Percentiles rank a stretch among this genome's conserved stretches.
These are phyloP conservation scores for Malthinus flaveolus DNA, from an alignment of 2,888 invertebrate genomes.

Conservation along the genomic window DNA sequence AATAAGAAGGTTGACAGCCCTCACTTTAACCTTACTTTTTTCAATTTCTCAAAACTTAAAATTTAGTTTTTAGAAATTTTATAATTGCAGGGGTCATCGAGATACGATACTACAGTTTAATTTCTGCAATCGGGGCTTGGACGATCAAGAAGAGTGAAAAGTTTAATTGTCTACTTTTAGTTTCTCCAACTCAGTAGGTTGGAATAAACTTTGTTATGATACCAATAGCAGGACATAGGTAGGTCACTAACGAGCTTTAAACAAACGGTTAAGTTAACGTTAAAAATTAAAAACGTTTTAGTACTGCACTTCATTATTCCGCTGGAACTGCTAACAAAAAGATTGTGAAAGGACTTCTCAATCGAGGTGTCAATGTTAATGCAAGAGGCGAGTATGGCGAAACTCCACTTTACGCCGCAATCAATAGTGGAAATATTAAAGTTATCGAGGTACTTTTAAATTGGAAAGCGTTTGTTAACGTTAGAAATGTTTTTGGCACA, in stretches of 20 bases:
- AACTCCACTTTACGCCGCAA: background rate
- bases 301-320: background rate
- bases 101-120: slow-evolving; percentile 13
- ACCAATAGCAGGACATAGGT: no score
- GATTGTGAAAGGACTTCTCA: background rate
- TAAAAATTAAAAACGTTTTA: no score
- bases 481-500: background rate
- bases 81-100: no score
- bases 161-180: no score
- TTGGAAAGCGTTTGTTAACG: background rate
- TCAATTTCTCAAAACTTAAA: no score
- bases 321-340: background rate
- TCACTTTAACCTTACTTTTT: no score
- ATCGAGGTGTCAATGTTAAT: background rate
- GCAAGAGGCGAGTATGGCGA: background rate
- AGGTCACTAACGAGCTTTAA: background rate
- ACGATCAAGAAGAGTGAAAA: no score
- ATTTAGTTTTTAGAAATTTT: no score
- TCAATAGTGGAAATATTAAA: background rate
- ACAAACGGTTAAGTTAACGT: background rate
- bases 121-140: slow-evolving; percentile 3
- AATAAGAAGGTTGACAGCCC: no score
- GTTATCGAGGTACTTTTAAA: background rate
- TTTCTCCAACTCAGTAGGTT: no score
- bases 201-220: no score